Conservation (phyloP, 1,140 invertebrate species). For the Drosophila bocki region DNA sequence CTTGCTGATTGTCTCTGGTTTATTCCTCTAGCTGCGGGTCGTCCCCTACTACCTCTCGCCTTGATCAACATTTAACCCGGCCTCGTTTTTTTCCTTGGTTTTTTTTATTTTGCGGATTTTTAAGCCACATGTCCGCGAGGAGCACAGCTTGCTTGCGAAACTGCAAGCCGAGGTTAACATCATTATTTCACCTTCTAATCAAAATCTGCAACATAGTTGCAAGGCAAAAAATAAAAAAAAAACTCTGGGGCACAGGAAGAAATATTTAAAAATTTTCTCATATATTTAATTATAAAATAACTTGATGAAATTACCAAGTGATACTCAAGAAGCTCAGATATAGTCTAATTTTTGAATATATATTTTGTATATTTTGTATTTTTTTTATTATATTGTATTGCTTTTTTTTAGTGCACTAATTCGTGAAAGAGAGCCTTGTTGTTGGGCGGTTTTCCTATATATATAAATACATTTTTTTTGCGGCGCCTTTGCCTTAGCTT, state of each 20-base stretch:
- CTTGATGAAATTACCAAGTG: not conserved
- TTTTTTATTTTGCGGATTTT: slow-evolving; percentile 8
- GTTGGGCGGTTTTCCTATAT: slow-evolving; percentile 13
- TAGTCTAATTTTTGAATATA: too few species aligned
- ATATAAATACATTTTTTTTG: not conserved
- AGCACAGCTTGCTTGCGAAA: slow-evolving; percentile 57
- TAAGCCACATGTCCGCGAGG: slow-evolving; percentile 37
- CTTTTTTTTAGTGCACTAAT: slow-evolving; percentile 26
- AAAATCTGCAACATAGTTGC: slow-evolving; percentile 70
- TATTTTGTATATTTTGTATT: too few species aligned
- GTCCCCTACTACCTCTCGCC: not conserved
- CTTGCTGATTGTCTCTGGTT: slow-evolving; percentile 34
- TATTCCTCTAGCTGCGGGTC: slow-evolving; percentile 53
- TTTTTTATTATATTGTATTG: not conserved
- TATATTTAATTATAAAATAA: not conserved
- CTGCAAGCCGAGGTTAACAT: slow-evolving; percentile 69
- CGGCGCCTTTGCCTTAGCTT: slow-evolving; percentile 68
- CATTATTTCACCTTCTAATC: slow-evolving; percentile 84
- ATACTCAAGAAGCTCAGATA: too few species aligned
- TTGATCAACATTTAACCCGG: slow-evolving; percentile 69
- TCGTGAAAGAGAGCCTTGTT: slow-evolving; percentile 25
- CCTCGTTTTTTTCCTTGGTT: slow-evolving; percentile 48
- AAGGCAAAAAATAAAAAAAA: not conserved
- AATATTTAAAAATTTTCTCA: not conserved
- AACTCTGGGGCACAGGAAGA: slow-evolving; percentile 1